Base-by-base conservation (phyloP, 1,140 invertebrate species). In the Rhopalosiphum maidis region DNA sequence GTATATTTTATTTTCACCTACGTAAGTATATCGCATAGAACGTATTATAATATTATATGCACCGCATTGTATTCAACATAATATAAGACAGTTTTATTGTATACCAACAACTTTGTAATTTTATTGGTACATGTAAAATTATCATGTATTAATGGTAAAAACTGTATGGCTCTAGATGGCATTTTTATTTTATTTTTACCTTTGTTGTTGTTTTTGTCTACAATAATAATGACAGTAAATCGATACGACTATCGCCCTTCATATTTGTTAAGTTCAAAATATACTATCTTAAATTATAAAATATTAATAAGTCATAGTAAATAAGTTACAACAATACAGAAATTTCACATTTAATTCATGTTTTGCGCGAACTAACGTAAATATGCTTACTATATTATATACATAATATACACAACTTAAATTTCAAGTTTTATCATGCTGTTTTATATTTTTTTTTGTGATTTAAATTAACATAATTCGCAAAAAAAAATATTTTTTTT, bases 1-100 rank as follows among this genome's bases (percentile, higher is more conserved):
- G n/a, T 77, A 77, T 77, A n/a, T 77, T 68, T 68, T 68, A n/a
- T 68, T n/a, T 77, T 77, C n/a, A 35, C 30, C 60, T n/a, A 77
- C 11, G 3, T 4, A n/a, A 15, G 11, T 4, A n/a, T n/a, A n/a
- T 68, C 5, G 7, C 60, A 77, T 77, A n/a, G 18, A 77, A n/a
- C 18, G n/a, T 77, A 77, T 4, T 77, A n/a, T n/a, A 18, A 18
- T 77, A 77, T 77, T 77, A 22, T 18, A n/a, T 77, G 30, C 5
- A 35, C 15, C 5, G 15, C 30, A n/a, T 68, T 43, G 23, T 85
- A 68, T n/a, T 68, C 48, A 18, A n/a, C 30, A n/a, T n/a, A 3
- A 68, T 68, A n/a, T 15, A 68, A 3, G 30, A 21, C 30, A 51
- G 2, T 9, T 46, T 11, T 46, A 60, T 60, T 68, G 60, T 68